Percentiles rank a stretch among this genome's conserved stretches.
phyloP scores from a whole-genome alignment of 2,797 vertebrate species.

The Tolypeutes matacus region DNA sequence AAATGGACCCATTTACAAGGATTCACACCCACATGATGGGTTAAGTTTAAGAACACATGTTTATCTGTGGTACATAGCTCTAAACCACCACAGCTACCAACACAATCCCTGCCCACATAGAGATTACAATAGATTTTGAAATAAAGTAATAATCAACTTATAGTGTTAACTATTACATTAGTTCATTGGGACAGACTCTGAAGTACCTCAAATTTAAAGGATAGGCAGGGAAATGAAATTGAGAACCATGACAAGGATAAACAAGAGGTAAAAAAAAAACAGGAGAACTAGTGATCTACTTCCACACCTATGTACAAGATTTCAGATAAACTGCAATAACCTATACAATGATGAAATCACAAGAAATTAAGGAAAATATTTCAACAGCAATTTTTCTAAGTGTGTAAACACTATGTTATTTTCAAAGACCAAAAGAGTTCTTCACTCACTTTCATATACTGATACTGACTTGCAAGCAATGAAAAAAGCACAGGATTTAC shows the following conservation, averaged over 20 bases:
- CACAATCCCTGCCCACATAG: background rate
- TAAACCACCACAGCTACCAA: background rate
- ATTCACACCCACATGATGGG: too few species aligned
- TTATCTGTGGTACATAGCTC: too few species aligned
- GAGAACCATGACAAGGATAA: background rate
- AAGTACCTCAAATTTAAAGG: background rate
- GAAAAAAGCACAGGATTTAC: too few species aligned
- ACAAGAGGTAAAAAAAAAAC: background rate
- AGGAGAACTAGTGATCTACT: background rate
- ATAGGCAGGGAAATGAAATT: background rate
- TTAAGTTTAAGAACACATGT: too few species aligned
- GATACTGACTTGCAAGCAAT: too few species aligned
- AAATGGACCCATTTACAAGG: too few species aligned
- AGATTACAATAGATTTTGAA: background rate
- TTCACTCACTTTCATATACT: too few species aligned
- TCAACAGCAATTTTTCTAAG: background rate
- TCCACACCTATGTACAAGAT: background rate
- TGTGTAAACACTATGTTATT: too few species aligned
- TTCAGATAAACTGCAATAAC: background rate
- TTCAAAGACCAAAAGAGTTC: too few species aligned
- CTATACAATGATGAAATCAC: background rate
- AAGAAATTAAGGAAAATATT: slow-evolving; percentile 21
- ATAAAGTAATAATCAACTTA: background rate
- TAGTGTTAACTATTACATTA: background rate
- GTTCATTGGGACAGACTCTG: background rate